Evolutionary conservation across 1,140 invertebrate genomes (phyloP).

Genomic region (Paralvinella palmiformis): DNA sequence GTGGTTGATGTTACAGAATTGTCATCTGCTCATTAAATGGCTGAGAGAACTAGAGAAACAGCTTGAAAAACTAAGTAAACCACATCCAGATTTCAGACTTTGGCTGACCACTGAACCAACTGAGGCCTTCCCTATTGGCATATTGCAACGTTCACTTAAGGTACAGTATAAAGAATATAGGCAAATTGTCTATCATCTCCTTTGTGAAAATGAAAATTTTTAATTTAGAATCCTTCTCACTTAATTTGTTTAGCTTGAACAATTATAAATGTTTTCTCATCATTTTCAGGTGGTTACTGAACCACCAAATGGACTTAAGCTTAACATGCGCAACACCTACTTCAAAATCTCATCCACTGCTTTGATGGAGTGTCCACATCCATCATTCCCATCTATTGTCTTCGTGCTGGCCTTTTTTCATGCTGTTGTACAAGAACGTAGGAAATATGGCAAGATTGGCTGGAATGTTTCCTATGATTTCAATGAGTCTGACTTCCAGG

Average conservation of each 20-base stretch:
- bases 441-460: conserved; percentile 84
- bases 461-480: conserved; percentile 92
- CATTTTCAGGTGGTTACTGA: conserved; percentile 70
- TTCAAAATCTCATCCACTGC: conserved; percentile 69
- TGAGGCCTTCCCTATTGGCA: conserved; percentile 77
- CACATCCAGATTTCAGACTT: conserved; percentile 82
- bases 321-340: conserved; percentile 83
- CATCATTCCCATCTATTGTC: conserved; percentile 33
- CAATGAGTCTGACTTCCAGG: conserved; percentile 77
- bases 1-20: conserved; percentile 87
- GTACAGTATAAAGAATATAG: conserved; percentile 46
- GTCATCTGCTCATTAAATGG: conserved; percentile 76
- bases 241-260: background rate
- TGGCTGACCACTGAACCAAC: conserved; percentile 87
- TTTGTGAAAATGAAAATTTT: background rate
- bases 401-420: conserved; percentile 57
- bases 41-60: conserved; percentile 73
- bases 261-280: conserved; percentile 8
- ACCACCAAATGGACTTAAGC: conserved; percentile 79
- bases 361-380: conserved; percentile 59
- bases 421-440: conserved; percentile 71
- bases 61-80: conserved; percentile 68
- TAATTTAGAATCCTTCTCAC: background rate
- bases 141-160: conserved; percentile 77
- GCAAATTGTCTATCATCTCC: background rate